Percentiles rank a stretch among this genome's conserved stretches.
Evolutionary conservation across 2,113 vertebrate species (phyloP).

Genomic region (Microtus oregoni): DNA sequence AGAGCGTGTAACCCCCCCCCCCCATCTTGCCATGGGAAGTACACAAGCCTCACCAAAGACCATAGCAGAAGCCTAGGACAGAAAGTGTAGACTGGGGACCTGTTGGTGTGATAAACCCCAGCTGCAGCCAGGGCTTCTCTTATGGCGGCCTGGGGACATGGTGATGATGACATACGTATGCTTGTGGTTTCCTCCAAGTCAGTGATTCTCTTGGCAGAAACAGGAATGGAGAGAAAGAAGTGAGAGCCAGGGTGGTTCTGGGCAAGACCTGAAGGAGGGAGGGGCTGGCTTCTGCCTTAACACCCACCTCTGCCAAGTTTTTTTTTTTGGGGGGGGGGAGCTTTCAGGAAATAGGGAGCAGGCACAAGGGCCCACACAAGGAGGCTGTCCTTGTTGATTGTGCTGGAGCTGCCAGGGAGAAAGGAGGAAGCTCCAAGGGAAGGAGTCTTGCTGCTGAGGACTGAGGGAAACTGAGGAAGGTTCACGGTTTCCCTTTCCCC

Average conservation of each 20-base stretch:
- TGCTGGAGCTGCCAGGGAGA: fast-evolving
- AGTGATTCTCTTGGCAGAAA: too few species aligned
- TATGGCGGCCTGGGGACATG: background rate
- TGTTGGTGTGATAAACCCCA: background rate
- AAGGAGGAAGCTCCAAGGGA: background rate
- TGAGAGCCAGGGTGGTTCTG: fast-evolving
- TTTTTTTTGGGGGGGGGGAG: background rate
- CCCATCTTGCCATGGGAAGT: fast-evolving
- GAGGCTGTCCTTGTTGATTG: fast-evolving
- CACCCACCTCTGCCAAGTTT: background rate
- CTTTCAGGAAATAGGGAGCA: background rate
- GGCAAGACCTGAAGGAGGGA: fast-evolving
- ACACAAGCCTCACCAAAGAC: background rate
- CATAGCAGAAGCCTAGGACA: background rate
- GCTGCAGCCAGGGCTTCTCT: background rate
- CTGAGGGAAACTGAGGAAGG: background rate
- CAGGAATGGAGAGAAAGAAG: fast-evolving
- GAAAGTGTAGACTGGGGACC: background rate
- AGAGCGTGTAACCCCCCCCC: fast-evolving
- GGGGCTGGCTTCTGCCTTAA: fast-evolving
- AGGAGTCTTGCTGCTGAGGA: background rate
- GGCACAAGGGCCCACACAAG: fast-evolving
- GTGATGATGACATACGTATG: background rate
- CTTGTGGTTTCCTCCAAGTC: too few species aligned
- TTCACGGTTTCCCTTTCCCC: background rate